Evolutionary conservation across 2,113 vertebrate genomes (phyloP), one percentile per base, ranked within the genome.

Genomic region (Paedocypris sp.): DNA sequence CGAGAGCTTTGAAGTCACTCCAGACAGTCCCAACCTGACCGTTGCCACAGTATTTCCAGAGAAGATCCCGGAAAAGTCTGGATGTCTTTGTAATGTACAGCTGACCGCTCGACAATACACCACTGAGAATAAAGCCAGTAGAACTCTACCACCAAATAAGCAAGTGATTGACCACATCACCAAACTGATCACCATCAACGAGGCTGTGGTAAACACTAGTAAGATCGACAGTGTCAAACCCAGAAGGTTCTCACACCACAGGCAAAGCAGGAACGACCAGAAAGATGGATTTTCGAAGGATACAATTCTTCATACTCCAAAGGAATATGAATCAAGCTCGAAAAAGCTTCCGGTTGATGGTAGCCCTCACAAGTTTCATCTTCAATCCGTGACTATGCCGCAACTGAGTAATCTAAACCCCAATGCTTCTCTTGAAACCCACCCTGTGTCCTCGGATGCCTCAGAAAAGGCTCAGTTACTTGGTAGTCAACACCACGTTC

Each of bases 81-180:
- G 94, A 29, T 81, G 92, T 22, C 86, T 95, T 0, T 91, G 92
- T 42, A 91, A 86, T 41, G 74, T 83, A 9, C 80, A 94, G 20
- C 87, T 90, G 77, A 87, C 88, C 5, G 33, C 86, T 31, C 87
- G 83, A 75, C 86, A 62, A 66, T 90, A 72, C 74, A 32, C 76
- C 12, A 60, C 76, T 33, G 76, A 74, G 53, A 73, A 91, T 66
- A 91, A 94, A 62, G 83, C 88, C 47, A 88, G 75, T 61, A 75
- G 19, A 57, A 73, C 89, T 51, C 85, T 88, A 0, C 80, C 94
- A 67, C 93, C 91, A 64, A 88, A 93, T 73, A 94, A 91, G 1
- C 92, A 97, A 77, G 92, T 98, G 59, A 96, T 97, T 1, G 94
- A 98, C 72, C 94, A 98, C 77, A 98, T 98, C 77, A 97, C 93